These are phyloP conservation scores for Perizoma affinitatum DNA, from an alignment of 2,888 invertebrate species.

Conservation along the genomic window DNA sequence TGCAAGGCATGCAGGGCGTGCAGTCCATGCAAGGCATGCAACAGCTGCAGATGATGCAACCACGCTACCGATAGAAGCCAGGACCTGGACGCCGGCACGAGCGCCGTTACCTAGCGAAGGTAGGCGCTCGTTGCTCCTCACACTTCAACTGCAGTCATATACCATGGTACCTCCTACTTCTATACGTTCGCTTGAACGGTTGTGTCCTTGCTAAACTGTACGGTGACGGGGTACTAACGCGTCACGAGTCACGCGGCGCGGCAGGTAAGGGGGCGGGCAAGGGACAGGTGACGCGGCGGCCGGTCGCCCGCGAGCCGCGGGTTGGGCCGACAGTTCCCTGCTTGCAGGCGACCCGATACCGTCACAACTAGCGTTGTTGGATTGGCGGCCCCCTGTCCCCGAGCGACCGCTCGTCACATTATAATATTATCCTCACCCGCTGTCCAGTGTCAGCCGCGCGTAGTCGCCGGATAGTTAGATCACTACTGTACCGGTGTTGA, in stretches of 20 bases:
- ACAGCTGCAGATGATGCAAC: constrained; percentile 88
- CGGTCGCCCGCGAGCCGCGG: constrained; percentile 50
- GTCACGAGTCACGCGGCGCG: constrained; percentile 20
- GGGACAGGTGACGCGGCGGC: constrained; percentile 62
- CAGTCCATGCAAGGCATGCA: constrained; percentile 52
- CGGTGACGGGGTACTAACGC: constrained; percentile 55
- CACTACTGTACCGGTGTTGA: constrained; percentile 52
- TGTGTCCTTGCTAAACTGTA: constrained; percentile 55
- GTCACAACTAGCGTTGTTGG: constrained; percentile 83
- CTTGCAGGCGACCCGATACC: constrained; percentile 64
- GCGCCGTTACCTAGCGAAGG: constrained; percentile 46
- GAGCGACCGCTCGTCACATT: constrained; percentile 42
- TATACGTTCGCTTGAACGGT: constrained; percentile 57
- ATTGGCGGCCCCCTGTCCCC: constrained; percentile 82
- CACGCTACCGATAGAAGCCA: constrained; percentile 91
- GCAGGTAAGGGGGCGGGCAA: constrained; percentile 43
- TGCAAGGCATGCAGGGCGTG: constrained; percentile 15
- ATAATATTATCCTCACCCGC: constrained; percentile 19
- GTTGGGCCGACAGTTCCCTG: constrained; percentile 86
- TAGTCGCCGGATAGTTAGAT: constrained; percentile 41
- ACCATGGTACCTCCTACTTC: constrained; percentile 33
- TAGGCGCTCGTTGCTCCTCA: constrained; percentile 52
- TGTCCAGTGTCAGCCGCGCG: constrained; percentile 22
- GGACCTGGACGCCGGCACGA: constrained; percentile 46
- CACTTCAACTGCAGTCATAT: neutral